These are phyloP conservation scores for Lasiurus cinereus DNA, from an alignment of 2,113 vertebrate species.

Conservation along the genomic window DNA sequence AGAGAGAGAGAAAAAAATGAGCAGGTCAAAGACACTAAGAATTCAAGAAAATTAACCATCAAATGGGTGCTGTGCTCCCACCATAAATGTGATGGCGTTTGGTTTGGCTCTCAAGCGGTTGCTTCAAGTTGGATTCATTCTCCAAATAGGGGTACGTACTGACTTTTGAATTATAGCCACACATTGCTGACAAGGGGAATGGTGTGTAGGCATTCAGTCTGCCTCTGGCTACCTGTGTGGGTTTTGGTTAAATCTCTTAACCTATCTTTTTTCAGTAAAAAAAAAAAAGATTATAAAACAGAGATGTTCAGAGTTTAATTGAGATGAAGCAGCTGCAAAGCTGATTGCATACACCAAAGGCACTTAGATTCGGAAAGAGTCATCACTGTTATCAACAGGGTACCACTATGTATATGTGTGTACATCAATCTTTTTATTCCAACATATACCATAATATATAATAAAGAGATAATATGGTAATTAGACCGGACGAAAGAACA, in stretches of 20 bases:
- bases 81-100: background rate
- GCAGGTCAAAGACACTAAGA: background rate
- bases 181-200: background rate
- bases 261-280: background rate
- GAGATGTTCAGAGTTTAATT: background rate
- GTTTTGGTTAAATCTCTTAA: background rate
- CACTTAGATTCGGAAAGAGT: slow-evolving; percentile 26
- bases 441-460: background rate
- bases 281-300: background rate
- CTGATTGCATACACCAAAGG: background rate
- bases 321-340: background rate
- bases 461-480: too few relatives aligned
- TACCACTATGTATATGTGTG: background rate
- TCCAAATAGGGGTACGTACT: background rate
- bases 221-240: background rate
- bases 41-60: background rate
- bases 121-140: background rate
- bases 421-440: background rate
- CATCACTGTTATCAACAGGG: slow-evolving; percentile 33
- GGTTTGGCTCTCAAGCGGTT: background rate
- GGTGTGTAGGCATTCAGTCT: background rate
- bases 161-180: background rate
- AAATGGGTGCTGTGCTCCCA: background rate
- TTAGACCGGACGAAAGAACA: too few relatives aligned
- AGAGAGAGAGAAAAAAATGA: rapidly evolving